These are phyloP conservation scores for Tiliacea citrago DNA, from an alignment of 2,888 invertebrate species.

Conservation along the genomic window DNA sequence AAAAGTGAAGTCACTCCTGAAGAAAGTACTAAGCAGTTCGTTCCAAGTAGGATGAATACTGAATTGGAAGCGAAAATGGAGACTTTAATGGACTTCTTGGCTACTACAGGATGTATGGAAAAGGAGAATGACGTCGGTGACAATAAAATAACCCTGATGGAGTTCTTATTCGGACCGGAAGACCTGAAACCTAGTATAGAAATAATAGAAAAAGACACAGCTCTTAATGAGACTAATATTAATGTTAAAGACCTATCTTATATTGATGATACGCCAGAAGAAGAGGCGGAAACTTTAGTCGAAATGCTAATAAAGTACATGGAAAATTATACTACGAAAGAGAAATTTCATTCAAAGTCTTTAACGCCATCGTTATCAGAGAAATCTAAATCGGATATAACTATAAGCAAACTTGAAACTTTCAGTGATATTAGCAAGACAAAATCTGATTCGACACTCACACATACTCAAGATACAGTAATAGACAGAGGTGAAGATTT, in stretches of 20 bases:
- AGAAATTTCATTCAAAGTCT: conserved; percentile 78
- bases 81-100: conserved; percentile 87
- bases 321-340: conserved; percentile 82
- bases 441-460: conserved; percentile 87
- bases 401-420: conserved; percentile 86
- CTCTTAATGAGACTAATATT: conserved; percentile 82
- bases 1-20: conserved; percentile 83
- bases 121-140: conserved; percentile 78
- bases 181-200: conserved; percentile 81
- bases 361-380: conserved; percentile 85
- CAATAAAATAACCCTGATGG: conserved; percentile 88
- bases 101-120: conserved; percentile 86
- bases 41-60: conserved; percentile 81
- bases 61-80: conserved; percentile 89
- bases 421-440: conserved; percentile 87
- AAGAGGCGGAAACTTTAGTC: conserved; percentile 85
- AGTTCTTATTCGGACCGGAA: conserved; percentile 86
- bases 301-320: conserved; percentile 88
- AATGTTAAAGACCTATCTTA: conserved; percentile 84
- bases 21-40: conserved; percentile 73
- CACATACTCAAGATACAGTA: conserved; percentile 87
- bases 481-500: conserved; percentile 79
- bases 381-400: conserved; percentile 87
- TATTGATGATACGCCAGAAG: conserved; percentile 88
- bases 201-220: conserved; percentile 75